A percentile compares a stretch with the other conserved stretches of the same genome.
These are phyloP conservation scores for Gallinago solitaria DNA, from an alignment of 2,797 vertebrate species.

Conservation along the genomic window DNA sequence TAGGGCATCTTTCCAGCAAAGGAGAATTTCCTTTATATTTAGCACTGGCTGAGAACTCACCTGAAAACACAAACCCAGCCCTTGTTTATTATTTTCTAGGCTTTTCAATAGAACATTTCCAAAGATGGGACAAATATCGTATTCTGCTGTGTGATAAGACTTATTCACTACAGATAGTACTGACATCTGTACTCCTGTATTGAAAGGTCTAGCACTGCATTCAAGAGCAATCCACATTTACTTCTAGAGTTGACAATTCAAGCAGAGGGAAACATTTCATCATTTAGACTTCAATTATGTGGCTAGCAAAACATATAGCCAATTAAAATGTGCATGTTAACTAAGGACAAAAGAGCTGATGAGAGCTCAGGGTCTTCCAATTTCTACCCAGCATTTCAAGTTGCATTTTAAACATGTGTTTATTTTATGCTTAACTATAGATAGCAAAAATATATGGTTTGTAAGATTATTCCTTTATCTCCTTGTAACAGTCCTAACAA, in stretches of 20 bases:
- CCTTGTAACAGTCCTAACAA: neutral
- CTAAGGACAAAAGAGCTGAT: neutral
- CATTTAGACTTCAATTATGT: neutral
- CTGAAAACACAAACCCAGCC: neutral
- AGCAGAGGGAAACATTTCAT: neutral
- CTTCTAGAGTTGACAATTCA: neutral
- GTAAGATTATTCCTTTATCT: constrained; percentile 64
- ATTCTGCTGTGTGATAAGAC: neutral
- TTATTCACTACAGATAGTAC: neutral
- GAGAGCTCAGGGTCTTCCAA: neutral
- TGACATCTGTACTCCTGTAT: neutral
- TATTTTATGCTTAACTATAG: constrained; percentile 5
- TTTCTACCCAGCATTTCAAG: neutral
- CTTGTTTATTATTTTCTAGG: neutral
- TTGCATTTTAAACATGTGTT: neutral
- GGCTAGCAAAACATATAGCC: neutral
- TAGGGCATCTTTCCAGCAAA: neutral
- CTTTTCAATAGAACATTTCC: neutral
- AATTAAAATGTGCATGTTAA: neutral
- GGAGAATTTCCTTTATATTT: neutral
- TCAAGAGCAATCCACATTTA: neutral
- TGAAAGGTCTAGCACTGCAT: neutral
- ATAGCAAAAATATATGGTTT: neutral
- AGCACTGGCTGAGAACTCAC: neutral
- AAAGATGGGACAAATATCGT: neutral